Evolutionary conservation across 2,113 vertebrate species (phyloP).

Genomic region (Pelobates fuscus): DNA sequence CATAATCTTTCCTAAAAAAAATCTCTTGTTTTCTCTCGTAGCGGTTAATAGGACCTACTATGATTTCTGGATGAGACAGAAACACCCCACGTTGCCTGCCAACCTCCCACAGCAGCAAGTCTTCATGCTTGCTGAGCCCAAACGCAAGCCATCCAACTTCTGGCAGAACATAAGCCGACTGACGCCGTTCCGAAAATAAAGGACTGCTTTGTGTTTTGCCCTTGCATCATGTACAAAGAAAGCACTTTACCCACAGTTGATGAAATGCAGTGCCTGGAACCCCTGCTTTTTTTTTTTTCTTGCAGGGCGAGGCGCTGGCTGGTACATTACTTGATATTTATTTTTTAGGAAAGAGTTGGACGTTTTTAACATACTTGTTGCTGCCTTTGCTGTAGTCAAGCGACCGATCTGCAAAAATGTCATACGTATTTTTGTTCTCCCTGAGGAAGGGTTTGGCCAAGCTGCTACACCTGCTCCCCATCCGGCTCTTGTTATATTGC

Average conservation of each 20-base stretch:
- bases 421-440: neutral
- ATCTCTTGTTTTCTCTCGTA: conserved; percentile 50
- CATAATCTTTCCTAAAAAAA: neutral
- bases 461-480: too few relatives aligned
- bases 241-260: conserved; percentile 78
- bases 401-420: conserved; percentile 4
- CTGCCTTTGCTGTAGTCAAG: conserved; percentile 26
- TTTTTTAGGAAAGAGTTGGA: conserved; percentile 38
- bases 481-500: too few relatives aligned
- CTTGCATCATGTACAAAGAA: conserved; percentile 67
- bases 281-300: conserved; percentile 52
- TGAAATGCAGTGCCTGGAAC: conserved; percentile 66
- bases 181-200: conserved; percentile 86
- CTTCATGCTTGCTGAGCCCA: conserved; percentile 90
- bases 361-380: conserved; percentile 39
- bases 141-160: conserved; percentile 92
- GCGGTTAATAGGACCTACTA: conserved; percentile 86
- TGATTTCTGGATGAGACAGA: conserved; percentile 87
- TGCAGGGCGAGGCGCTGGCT: conserved; percentile 52
- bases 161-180: conserved; percentile 95
- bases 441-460: neutral
- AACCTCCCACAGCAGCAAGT: conserved; percentile 87
- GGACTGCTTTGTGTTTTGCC: conserved; percentile 56
- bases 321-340: conserved; percentile 55
- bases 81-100: conserved; percentile 81